These are phyloP conservation scores for Silurus aristotelis DNA, from an alignment of 2,797 vertebrate genomes.

Conservation along the genomic window DNA sequence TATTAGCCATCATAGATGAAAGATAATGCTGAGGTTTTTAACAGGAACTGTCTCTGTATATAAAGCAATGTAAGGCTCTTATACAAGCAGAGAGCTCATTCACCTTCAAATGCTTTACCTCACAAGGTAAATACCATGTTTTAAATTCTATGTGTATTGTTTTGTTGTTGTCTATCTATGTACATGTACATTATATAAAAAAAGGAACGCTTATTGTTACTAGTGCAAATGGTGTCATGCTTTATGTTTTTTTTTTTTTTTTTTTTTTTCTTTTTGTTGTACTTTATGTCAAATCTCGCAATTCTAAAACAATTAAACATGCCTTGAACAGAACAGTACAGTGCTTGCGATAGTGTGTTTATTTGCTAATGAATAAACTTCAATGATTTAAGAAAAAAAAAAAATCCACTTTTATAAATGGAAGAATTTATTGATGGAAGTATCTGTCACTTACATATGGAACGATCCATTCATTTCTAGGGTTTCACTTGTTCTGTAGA, in stretches of 20 bases:
- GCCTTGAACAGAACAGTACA: not conserved
- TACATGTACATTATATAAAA: not conserved
- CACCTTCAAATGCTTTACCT: conserved; percentile 45
- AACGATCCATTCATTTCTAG: too few species aligned
- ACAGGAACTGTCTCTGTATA: conserved; percentile 48
- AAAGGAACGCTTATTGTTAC: not conserved
- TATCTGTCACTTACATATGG: not conserved
- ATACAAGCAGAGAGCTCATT: conserved; percentile 43
- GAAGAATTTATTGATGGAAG: not conserved
- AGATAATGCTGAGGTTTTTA: conserved; percentile 43
- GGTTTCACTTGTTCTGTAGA: too few species aligned
- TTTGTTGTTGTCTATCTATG: not conserved
- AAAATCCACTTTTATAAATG: not conserved
- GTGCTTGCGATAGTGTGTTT: not conserved
- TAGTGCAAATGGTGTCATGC: not conserved
- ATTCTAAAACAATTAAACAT: not conserved
- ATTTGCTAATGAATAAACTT: not conserved
- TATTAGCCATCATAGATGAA: conserved; percentile 46
- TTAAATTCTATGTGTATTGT: conserved; percentile 5
- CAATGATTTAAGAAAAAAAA: not conserved
- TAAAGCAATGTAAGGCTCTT: conserved; percentile 5
- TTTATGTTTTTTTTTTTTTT: not conserved
- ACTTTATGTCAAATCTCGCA: not conserved
- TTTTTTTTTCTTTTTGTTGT: not conserved
- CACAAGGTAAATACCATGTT: conserved; percentile 55